Conservation (phyloP, 2,113 vertebrate species). For the Leiothrix lutea region DNA sequence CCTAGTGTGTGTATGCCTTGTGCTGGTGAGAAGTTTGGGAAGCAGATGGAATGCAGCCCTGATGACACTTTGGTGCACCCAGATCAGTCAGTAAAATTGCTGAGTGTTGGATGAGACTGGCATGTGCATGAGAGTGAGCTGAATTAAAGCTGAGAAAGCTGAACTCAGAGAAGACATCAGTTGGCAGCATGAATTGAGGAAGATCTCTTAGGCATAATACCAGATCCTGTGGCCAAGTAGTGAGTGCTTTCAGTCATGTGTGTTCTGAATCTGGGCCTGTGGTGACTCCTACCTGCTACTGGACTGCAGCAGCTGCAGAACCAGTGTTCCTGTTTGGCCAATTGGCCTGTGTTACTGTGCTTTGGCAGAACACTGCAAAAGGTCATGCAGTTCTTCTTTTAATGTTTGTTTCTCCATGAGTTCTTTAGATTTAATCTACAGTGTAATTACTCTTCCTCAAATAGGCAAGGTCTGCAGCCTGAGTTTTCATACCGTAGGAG, state of each 20-base stretch:
- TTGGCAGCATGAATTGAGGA: not conserved
- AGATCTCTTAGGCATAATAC: not conserved
- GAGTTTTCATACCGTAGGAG: not conserved
- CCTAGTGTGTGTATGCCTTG: not conserved
- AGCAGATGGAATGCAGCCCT: not conserved
- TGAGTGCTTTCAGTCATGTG: not conserved
- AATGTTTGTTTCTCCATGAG: not conserved
- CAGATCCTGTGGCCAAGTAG: not conserved
- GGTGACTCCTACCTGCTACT: not conserved
- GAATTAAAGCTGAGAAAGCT: not conserved
- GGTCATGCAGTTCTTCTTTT: not conserved
- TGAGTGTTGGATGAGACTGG: not conserved
- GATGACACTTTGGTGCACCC: not conserved
- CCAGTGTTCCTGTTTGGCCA: not conserved
- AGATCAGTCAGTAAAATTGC: not conserved
- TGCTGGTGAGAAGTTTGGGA: not conserved
- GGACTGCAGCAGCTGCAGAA: not conserved
- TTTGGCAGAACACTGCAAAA: not conserved
- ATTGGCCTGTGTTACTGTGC: not conserved
- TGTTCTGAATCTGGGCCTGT: not conserved
- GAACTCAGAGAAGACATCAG: accelerated
- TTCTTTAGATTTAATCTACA: not conserved
- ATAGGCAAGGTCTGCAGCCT: not conserved
- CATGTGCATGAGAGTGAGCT: not conserved
- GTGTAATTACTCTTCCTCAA: not conserved